phyloP scores from a whole-genome alignment of 2,888 invertebrate genomes.

The Idaea dimidiata region DNA sequence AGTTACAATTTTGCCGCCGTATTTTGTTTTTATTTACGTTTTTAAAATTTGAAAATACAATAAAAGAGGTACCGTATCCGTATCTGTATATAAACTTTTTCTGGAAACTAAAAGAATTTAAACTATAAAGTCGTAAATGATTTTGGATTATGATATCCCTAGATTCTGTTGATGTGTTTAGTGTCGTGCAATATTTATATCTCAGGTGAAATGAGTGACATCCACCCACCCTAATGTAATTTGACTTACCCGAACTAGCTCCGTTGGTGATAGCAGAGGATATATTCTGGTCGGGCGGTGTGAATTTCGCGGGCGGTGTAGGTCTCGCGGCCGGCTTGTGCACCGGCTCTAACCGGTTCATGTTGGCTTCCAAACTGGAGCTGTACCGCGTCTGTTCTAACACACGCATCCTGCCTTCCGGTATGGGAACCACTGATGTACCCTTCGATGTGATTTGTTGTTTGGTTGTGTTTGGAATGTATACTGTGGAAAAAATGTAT shows the following conservation, averaged over 20 bases:
- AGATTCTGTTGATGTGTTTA: too few species aligned
- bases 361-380: constrained; percentile 83
- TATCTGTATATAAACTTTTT: too few species aligned
- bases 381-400: constrained; percentile 79
- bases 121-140: too few species aligned
- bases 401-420: constrained; percentile 81
- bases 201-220: too few species aligned
- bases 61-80: too few species aligned
- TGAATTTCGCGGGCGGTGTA: constrained; percentile 24
- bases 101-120: too few species aligned
- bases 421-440: constrained; percentile 69
- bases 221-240: too few species aligned
- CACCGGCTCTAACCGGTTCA: constrained; percentile 58
- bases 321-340: constrained; percentile 34
- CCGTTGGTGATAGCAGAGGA: constrained; percentile 41
- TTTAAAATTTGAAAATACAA: too few species aligned
- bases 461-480: constrained; percentile 51
- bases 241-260: constrained; percentile 10
- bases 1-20: too few species aligned
- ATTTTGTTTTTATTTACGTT: too few species aligned
- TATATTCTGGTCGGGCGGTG: constrained; percentile 44
- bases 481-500: constrained; percentile 51
- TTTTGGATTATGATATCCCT: too few species aligned
- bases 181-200: too few species aligned
- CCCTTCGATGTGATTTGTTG: constrained; percentile 59